Conservation (phyloP, 2,888 invertebrate species). For the Cacoxenus indagator region DNA sequence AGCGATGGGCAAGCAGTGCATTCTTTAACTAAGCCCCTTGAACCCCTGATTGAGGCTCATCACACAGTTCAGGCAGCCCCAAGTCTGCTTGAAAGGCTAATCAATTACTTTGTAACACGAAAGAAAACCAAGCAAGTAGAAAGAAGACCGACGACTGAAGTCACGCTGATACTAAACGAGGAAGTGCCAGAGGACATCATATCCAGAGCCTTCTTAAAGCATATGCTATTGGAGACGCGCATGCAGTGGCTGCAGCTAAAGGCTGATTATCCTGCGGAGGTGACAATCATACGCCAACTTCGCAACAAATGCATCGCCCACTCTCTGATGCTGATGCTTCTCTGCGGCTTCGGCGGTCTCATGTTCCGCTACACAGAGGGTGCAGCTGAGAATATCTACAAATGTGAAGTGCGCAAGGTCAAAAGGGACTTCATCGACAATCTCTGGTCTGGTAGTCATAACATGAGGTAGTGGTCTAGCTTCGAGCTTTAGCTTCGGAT, state of each 20-base stretch:
- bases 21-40: not conserved
- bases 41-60: not conserved
- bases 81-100: slow-evolving; percentile 7
- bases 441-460: slow-evolving; percentile 86
- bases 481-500: not conserved
- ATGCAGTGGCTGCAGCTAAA: slow-evolving; percentile 76
- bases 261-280: slow-evolving; percentile 74
- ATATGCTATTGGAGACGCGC: slow-evolving; percentile 70
- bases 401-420: slow-evolving; percentile 88
- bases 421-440: slow-evolving; percentile 88
- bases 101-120: slow-evolving; percentile 27
- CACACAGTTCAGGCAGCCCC: not conserved
- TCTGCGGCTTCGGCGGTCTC: slow-evolving; percentile 85
- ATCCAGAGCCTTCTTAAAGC: slow-evolving; percentile 65
- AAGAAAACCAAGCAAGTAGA: slow-evolving; percentile 20
- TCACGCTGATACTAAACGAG: not conserved
- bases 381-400: slow-evolving; percentile 86
- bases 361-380: slow-evolving; percentile 88
- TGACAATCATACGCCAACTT: slow-evolving; percentile 72
- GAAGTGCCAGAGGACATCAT: slow-evolving; percentile 38
- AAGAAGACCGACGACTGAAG: not conserved
- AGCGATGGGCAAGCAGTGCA: not conserved
- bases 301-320: slow-evolving; percentile 80
- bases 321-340: slow-evolving; percentile 78
- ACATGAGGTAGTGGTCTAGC: slow-evolving; percentile 73